Percentiles rank a stretch among this genome's conserved stretches.
Conservation (phyloP, 2,888 invertebrate genomes). For the Panzeria rudis region DNA sequence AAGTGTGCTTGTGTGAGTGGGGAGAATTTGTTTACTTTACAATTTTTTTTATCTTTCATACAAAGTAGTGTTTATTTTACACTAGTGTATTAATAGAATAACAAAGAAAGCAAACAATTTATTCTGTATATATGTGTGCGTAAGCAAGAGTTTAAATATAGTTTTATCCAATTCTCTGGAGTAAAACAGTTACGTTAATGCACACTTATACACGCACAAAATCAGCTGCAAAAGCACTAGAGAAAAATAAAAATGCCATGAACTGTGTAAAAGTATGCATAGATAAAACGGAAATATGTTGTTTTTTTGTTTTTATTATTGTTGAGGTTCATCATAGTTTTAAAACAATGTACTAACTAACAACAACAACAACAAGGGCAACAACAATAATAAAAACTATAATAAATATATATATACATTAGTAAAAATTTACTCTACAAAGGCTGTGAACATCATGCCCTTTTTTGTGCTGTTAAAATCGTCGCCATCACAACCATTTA, state of each 20-base stretch:
- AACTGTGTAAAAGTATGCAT: background rate
- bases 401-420: background rate
- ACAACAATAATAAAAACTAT: too few relatives aligned
- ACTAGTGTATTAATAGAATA: background rate
- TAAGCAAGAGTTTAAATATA: slow-evolving; percentile 11
- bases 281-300: slow-evolving; percentile 26
- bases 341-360: background rate
- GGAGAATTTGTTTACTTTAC: slow-evolving; percentile 2
- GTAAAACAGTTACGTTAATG: background rate
- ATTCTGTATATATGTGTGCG: background rate
- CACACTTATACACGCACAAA: too few relatives aligned
- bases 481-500: too few relatives aligned
- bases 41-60: slow-evolving; percentile 6
- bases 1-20: background rate
- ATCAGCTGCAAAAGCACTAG: background rate
- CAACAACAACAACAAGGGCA: background rate
- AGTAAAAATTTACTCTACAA: background rate
- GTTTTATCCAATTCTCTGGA: slow-evolving; percentile 12
- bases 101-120: background rate
- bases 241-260: background rate
- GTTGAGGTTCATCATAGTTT: slow-evolving; percentile 27
- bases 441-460: background rate
- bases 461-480: too few relatives aligned
- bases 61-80: slow-evolving; percentile 36
- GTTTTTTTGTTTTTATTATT: slow-evolving; percentile 3